These are phyloP conservation scores for Pseudolycoriella hygida DNA, from an alignment of 2,888 invertebrate genomes.

Conservation along the genomic window DNA sequence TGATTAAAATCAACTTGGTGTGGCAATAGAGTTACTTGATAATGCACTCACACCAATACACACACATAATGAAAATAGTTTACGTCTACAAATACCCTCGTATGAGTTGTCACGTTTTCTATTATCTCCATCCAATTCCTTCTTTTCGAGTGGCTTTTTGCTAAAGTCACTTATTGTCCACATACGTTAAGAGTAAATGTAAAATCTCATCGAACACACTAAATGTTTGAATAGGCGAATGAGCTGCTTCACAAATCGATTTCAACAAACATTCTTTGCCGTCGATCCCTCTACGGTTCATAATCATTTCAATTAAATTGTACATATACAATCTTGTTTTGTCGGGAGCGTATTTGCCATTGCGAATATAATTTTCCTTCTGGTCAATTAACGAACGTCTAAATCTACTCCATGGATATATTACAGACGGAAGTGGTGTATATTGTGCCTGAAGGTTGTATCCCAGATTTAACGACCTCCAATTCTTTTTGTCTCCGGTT, in stretches of 20 bases:
- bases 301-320: neutral
- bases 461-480: slow-evolving; percentile 5
- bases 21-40: too few species aligned
- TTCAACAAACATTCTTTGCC: slow-evolving; percentile 33
- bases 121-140: too few species aligned
- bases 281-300: slow-evolving; percentile 19
- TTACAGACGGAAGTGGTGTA: neutral
- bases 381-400: neutral
- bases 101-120: too few species aligned
- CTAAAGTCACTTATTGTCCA: too few species aligned
- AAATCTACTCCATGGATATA: slow-evolving; percentile 2
- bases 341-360: slow-evolving; percentile 1
- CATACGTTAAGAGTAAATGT: slow-evolving; percentile 5
- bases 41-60: too few species aligned
- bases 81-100: too few species aligned
- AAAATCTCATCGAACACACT: slow-evolving; percentile 5
- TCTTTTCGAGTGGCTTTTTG: too few species aligned
- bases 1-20: too few species aligned
- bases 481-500: slow-evolving; percentile 5
- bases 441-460: slow-evolving; percentile 6
- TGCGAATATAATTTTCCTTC: neutral
- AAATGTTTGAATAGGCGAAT: slow-evolving; percentile 14
- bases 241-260: slow-evolving; percentile 32
- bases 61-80: too few species aligned
- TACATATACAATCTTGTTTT: slow-evolving; percentile 3